Conservation (phyloP, 2,797 vertebrate genomes). For the Clamator glandarius region DNA sequence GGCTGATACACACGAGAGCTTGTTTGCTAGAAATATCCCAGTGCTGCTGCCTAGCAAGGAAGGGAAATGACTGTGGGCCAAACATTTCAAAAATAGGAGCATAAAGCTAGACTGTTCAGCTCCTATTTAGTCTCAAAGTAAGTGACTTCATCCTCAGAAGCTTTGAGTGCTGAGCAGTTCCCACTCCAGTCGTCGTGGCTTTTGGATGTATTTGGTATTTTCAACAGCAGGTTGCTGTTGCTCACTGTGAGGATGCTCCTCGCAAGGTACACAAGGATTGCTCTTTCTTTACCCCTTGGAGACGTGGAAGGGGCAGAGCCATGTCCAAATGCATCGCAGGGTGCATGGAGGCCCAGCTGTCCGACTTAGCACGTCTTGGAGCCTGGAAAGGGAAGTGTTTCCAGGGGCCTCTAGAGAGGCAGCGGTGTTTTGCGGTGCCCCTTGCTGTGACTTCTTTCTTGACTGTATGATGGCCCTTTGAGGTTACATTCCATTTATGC, state of each 20-base stretch:
- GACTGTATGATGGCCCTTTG: not conserved
- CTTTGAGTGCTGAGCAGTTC: not conserved
- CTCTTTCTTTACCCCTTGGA: not conserved
- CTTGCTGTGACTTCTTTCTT: not conserved
- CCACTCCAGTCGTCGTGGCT: not conserved
- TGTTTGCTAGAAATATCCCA: slow-evolving; percentile 39
- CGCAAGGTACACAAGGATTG: not conserved
- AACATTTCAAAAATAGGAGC: slow-evolving; percentile 31
- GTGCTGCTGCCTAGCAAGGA: slow-evolving; percentile 6
- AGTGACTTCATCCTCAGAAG: slow-evolving; percentile 54
- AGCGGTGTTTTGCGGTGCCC: not conserved
- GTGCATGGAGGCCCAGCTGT: not conserved
- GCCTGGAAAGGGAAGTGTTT: not conserved
- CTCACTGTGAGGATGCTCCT: not conserved
- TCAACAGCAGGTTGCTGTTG: not conserved
- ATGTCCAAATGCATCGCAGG: not conserved
- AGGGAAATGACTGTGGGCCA: not conserved
- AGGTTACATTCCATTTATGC: not conserved
- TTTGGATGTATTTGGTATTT: not conserved
- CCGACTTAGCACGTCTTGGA: not conserved
- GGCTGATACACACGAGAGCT: slow-evolving; percentile 47
- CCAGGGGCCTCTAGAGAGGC: not conserved
- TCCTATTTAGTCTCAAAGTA: slow-evolving; percentile 33
- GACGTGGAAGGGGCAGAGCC: not conserved
- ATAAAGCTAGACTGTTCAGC: slow-evolving; percentile 36